Percentiles rank a stretch among this genome's conserved stretches.
These are phyloP conservation scores for Oryzaephilus surinamensis DNA, from an alignment of 1,140 invertebrate genomes.

Conservation along the genomic window DNA sequence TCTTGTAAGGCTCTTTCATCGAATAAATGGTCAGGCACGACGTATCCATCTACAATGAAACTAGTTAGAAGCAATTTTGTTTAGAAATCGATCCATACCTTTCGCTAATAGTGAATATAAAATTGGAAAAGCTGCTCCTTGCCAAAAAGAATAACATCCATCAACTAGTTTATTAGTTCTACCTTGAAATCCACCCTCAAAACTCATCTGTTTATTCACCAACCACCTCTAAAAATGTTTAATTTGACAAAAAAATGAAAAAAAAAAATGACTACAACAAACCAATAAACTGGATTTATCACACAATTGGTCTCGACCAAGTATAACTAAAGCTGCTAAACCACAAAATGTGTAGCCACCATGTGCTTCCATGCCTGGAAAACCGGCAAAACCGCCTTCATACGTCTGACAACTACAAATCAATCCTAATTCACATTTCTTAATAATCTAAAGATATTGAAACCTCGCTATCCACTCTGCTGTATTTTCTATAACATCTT, in stretches of 20 bases:
- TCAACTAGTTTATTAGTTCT: conserved; percentile 98
- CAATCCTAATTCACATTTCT: not conserved
- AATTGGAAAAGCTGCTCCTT: conserved; percentile 80
- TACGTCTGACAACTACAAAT: conserved; percentile 82
- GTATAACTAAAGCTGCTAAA: conserved; percentile 73
- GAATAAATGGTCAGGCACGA: conserved; percentile 55
- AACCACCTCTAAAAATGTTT: conserved; percentile 64
- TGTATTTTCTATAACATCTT: conserved; percentile 72
- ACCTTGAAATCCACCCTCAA: conserved; percentile 90
- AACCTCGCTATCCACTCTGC: conserved; percentile 78
- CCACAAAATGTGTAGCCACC: conserved; percentile 98
- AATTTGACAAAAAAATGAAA: no score
- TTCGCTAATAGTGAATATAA: conserved; percentile 23
- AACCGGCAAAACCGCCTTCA: conserved; percentile 94
- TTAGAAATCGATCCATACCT: conserved; percentile 6
- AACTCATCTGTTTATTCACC: conserved; percentile 77
- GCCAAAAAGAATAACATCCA: conserved; percentile 98
- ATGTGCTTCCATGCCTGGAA: conserved; percentile 93
- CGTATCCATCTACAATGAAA: conserved; percentile 16
- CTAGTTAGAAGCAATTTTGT: not conserved
- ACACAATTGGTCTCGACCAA: conserved; percentile 70
- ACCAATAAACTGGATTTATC: no score
- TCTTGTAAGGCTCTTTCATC: conserved; percentile 83
- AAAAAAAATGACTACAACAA: conserved; percentile 5
- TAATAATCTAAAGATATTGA: not conserved